Base-by-base conservation (phyloP, 2,113 vertebrate genomes). In the Hippocampus mohnikei region DNA sequence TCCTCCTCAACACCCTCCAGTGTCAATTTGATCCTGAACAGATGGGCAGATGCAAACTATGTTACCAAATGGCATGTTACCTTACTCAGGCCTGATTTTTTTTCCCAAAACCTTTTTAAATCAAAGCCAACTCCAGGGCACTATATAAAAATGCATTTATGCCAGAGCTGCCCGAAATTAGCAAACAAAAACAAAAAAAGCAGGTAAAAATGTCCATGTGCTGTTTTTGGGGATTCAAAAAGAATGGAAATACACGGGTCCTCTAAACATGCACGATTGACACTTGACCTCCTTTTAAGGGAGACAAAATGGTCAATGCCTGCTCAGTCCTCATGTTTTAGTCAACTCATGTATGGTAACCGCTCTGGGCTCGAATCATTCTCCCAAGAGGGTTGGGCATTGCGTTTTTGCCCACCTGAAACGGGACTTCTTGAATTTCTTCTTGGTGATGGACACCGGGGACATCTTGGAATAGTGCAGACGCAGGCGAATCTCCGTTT, bases 391-490 rank as follows among this genome's bases (percentile, higher is more conserved):
- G 50, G 21, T 52, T 12, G 16, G 18, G 2, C 2, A 2, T 55
- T 67, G 1, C 60, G 75, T 67, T 83, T 16, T 4, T 1, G n/a
- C n/a, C 21, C 92, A 99, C 97, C 97, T 97, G 93, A 99, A 98
- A 84, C 96, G 93, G 46, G 97, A 98, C 71, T 95, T 98, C 91
- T 99, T 98, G 83, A 93, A 98, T 87, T 98, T 96, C 86, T 95
- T 98, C 93, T 99, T 99, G 1, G 95, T 94, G 78, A 98, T 98
- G 27, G 94, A 93, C 61, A 99, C 95, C 18, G 97, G 95, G 55
- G 93, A 80, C 83, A 90, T 95, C 86, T 95, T 93, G 66, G 96
- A 98, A 89, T 92, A 93, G 92, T 99, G 96, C 76, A 99, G 92
- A 58, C 96, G 94, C 67, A 99, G 89, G 71, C 96, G 95, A 77